Evolutionary conservation across 2,113 vertebrate species (phyloP), one percentile per base, ranked within the genome.

Genomic region (Peromyscus polionotus): DNA sequence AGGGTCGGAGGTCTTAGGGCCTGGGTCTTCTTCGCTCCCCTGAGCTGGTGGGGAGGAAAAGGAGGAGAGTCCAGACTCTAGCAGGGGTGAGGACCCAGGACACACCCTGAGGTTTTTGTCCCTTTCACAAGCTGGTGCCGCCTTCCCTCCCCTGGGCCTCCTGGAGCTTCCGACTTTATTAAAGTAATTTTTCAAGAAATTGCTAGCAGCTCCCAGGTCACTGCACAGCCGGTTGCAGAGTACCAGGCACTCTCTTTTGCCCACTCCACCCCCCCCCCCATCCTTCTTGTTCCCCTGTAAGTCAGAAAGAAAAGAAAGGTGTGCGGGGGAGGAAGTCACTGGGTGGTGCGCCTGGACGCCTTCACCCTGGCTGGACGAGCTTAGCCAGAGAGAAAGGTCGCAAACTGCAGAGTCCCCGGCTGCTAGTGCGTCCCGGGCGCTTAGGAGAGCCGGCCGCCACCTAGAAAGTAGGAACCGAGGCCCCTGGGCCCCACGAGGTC

Each of bases 141-240:
- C 90, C 61, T 90, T 80, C 76, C n/a, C 80, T 91, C 84, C 79
- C 77, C 93, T 48, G n/a, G 17, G 67, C 80, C 48, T 17, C 80
- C 48, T 17, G 88, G 91, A 92, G 76, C 8, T 72, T 45, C 63
- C 17, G 94, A 86, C 91, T 96, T 98, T 48, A 96, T 97, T 96
- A 95, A 97, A 98, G 96, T 93, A 67, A 97, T 98, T 97, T 97
- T 97, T 97, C 97, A 97, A 97, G 94, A 96, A 96, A 93, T 92
- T 31, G 96, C 54, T 61, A 67, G 95, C 80, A 48, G 94, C 75
- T 67, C 91, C 76, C 92, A 85, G 94, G 96, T 93, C 97, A 72
- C 61, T 1, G 91, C 85, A 26, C 94, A 72, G 96, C 45, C 13
- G 84, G 90, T 39, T 65, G 48, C 86, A 5, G 42, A 59, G 83